Base-by-base conservation (phyloP, 2,888 invertebrate species). In the Tenthredo notha region DNA sequence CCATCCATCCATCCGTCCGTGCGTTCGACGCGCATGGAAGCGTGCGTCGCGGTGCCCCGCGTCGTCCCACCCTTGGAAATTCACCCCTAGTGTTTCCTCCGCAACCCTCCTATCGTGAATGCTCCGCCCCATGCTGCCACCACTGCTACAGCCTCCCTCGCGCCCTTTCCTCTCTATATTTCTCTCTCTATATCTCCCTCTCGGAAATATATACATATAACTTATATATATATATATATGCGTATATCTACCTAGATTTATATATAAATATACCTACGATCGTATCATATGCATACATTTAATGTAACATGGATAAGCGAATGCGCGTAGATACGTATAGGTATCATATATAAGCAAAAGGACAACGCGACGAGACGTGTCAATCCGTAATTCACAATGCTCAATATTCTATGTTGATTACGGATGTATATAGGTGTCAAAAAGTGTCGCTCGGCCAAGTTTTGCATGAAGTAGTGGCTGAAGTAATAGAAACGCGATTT, bases 21-120 rank as follows among this genome's bases (percentile, higher is more conserved):
- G 40, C 67, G 67, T 43, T 83, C 67, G 83, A 67, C 83, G 83
- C 83, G 83, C 83, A 83, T 75, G 85, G 50, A 78, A 78, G 74
- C 84, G 67, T 70, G 58, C 84, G 78, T 77, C 84, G 85, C 84
- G 86, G 86, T 78, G 84, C 78, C 84, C 85, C 87, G 90, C 89
- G 91, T 85, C 87, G 88, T 90, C 90, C 92, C 92, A 92, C 92
- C 91, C 92, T 89, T 90, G 89, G 88, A 90, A 90, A 91, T 90
- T 90, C 91, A 89, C 89, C 90, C 89, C 89, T 88, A 89, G 89
- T 87, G 89, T 89, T 90, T 89, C 89, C 90, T 91, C 90, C 91
- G 90, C 91, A 91, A 90, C 92, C 92, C 92, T 92, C 92, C 91
- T 89, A 90, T 90, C 89, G 89, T 85, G 88, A 89, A 91, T 89